Evolutionary conservation across 2,113 vertebrate genomes (phyloP), one percentile per base, ranked within the genome.

Genomic region (Mohoua ochrocephala): DNA sequence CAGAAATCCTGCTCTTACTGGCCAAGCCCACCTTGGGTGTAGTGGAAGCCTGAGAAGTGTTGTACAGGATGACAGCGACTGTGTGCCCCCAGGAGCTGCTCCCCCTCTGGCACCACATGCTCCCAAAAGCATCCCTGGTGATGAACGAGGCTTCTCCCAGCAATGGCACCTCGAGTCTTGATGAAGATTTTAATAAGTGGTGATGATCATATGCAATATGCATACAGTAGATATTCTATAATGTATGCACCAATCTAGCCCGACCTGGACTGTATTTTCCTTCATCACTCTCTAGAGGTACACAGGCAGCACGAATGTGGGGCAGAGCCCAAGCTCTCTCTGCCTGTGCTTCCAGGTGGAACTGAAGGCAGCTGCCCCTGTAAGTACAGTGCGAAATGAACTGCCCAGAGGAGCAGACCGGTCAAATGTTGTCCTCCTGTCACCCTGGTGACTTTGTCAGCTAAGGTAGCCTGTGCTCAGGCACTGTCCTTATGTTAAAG

Each of bases 251-350:
- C 19, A n/a, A 8, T 64, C 44, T 20, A 59, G 60, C 33, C 39
- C 50, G 39, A 33, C 11, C 9, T 37, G 37, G 44, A 31, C 44
- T 73, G 16, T 54, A 1, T 75, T 78, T 79, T 50, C 27, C 57
- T 82, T 39, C 33, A n/a, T 47, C 22, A 5, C 42, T 63, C 39
- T 69, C 64, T 42, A 6, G 20, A 52, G 26, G 5, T 30, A 33
- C 14, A 12, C 0, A 0, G 12, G n/a, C 30, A 59, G 41, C 39
- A 16, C 6, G 2, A 28, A 1, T 17, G 8, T 1, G 10, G 64
- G 54, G 24, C 56, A 94, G n/a, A 91, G 52, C 47, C 52, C 56
- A 54, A 42, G 16, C 33, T 68, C 45, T 13, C 49, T 63, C 47
- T 75, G n/a, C 61, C 35, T 15, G 7, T n/a, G 54, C 31, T 44